Base-by-base conservation (phyloP, 2,797 vertebrate genomes). In the Acanthiza pusilla region DNA sequence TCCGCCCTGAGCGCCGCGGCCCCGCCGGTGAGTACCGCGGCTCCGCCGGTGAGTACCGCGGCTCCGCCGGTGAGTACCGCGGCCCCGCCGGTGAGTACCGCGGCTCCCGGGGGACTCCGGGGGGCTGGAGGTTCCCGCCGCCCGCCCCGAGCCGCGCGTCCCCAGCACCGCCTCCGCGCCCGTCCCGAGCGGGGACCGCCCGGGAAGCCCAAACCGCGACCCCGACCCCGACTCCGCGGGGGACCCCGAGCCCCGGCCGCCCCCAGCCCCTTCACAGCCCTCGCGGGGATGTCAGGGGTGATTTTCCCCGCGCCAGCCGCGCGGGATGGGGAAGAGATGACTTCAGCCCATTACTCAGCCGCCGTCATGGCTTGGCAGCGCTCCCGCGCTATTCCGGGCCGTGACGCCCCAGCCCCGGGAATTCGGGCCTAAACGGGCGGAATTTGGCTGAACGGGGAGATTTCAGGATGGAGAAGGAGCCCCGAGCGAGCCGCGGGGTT, bases 291-390 rank as follows among this genome's bases (percentile, higher is more conserved):
- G 36, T 17, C 17, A 16, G 72, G 54, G 74, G 34, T 25, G 67
- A 13, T 50, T 66, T 20, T 62, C 43, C 13, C 62, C 16, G 48
- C 21, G 40, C 40, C 36, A 21, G 40, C 40, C 36, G 36, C 26
- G 58, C 27, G 54, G 71, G 42, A 58, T 36, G 26, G 77, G 72
- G 47, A 42, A 58, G 42, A 25, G 87, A 97, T 97, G 98, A 98
- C 96, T 97, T 98, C 97, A 98, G 81, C 91, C 92, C 97, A 92
- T 98, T 97, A 97, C 97, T 97, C 98, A 97, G 96, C 94, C 94
- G 61, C 96, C 96, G 96, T 97, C 92, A 97, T 73, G 94, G 91
- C 91, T 92, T 97, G 97, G 98, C 97, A 51, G 36, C 32, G 48
- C 81, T 96, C 97, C 96, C 61, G 82, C 75, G 91, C 97, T 97